Conservation (phyloP, 2,888 invertebrate species). For the Oligia fasciuncula region DNA sequence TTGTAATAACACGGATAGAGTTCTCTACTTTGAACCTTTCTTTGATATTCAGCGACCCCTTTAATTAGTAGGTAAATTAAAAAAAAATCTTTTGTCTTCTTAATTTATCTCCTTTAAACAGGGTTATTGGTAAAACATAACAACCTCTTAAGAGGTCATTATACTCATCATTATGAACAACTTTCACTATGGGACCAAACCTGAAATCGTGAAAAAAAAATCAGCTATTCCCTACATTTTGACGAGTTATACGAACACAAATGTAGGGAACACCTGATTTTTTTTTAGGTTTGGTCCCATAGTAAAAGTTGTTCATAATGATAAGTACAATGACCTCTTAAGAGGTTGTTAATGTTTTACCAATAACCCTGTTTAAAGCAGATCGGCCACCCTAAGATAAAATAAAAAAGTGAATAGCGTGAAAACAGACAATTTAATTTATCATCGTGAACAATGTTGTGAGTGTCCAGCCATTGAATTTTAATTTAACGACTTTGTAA, state of each 20-base stretch:
- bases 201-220: no score
- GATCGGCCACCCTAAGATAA: neutral
- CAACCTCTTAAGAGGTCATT: no score
- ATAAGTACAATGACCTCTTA: no score
- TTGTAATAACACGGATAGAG: neutral
- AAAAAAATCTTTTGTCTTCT: neutral
- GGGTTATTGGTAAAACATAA: no score
- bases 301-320: no score
- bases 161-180: no score
- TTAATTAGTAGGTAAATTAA: neutral
- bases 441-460: constrained; percentile 23
- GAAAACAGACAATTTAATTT: constrained; percentile 34
- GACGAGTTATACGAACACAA: no score
- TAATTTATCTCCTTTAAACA: neutral
- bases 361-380: neutral
- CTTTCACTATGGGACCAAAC: no score
- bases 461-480: constrained; percentile 13
- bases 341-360: no score
- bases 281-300: no score
- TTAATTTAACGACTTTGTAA: constrained; percentile 15
- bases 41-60: neutral
- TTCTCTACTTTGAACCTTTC: neutral
- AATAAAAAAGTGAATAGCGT: constrained; percentile 8
- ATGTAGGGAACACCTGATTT: no score
- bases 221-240: no score